phyloP scores from a whole-genome alignment of 2,797 vertebrate species.

The Glossophaga mutica region DNA sequence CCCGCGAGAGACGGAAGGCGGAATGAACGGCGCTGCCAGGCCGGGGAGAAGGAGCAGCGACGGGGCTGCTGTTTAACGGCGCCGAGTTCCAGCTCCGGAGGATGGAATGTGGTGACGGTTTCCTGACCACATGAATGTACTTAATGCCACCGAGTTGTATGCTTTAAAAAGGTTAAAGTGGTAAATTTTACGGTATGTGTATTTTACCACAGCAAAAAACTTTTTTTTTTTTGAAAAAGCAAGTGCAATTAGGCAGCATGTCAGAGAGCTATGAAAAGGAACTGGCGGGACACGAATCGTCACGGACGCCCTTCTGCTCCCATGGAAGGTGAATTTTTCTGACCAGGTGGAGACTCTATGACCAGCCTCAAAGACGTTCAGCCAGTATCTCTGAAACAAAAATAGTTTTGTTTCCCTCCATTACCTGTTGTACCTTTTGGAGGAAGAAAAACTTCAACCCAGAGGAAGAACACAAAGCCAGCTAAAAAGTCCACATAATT shows the following conservation, averaged over 20 bases:
- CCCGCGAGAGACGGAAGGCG: background rate
- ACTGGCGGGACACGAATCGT: background rate
- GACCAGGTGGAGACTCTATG: background rate
- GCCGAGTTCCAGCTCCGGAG: background rate
- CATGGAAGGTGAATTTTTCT: background rate
- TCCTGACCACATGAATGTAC: background rate
- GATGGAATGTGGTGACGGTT: background rate
- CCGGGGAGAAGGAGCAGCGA: background rate
- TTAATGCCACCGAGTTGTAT: background rate
- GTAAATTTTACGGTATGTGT: background rate
- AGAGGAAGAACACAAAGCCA: background rate
- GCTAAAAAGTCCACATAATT: background rate
- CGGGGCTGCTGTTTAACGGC: background rate
- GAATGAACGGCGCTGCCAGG: background rate
- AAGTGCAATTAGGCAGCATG: background rate
- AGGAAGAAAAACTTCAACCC: background rate
- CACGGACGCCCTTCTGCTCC: background rate
- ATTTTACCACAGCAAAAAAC: background rate
- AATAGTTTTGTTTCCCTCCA: background rate
- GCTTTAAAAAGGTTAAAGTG: background rate
- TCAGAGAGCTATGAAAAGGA: background rate
- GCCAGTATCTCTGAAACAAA: background rate
- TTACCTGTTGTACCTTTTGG: background rate
- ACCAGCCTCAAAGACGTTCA: background rate
- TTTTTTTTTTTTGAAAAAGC: background rate